Evolutionary conservation across 2,888 invertebrate species (phyloP).

Genomic region (Gymnocheta viridis): DNA sequence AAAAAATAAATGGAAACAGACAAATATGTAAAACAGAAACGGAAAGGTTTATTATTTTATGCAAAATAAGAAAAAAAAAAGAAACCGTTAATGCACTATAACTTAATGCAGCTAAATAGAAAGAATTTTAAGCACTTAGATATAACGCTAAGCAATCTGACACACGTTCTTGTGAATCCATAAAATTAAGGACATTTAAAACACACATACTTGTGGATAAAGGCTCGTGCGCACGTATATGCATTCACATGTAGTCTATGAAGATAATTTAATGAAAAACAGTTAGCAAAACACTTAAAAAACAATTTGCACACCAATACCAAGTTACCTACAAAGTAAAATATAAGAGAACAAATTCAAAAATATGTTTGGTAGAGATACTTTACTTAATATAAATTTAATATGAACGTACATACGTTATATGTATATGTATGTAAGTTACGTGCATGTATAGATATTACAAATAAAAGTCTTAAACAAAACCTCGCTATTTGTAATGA

Average conservation of each 20-base stretch:
- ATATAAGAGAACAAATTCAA: neutral
- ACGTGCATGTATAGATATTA: neutral
- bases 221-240: neutral
- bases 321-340: conserved; percentile 1
- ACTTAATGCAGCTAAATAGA: conserved; percentile 45
- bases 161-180: conserved; percentile 19
- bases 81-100: conserved; percentile 54
- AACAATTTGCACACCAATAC: conserved; percentile 60
- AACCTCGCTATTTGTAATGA: neutral
- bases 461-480: neutral
- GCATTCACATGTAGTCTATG: neutral
- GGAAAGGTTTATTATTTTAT: conserved; percentile 13
- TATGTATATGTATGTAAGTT: neutral
- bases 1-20: neutral
- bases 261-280: conserved; percentile 34
- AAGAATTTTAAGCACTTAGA: conserved; percentile 57
- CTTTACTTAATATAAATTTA: neutral
- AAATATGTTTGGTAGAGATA: neutral
- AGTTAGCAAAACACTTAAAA: conserved; percentile 66
- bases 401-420: neutral
- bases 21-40: conserved; percentile 21
- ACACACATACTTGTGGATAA: neutral
- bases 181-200: neutral
- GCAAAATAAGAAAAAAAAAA: neutral
- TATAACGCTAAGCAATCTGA: conserved; percentile 62